Evolutionary conservation across 1,140 invertebrate species (phyloP), one percentile per base, ranked within the genome.

Genomic region (Musca vetustissima): DNA sequence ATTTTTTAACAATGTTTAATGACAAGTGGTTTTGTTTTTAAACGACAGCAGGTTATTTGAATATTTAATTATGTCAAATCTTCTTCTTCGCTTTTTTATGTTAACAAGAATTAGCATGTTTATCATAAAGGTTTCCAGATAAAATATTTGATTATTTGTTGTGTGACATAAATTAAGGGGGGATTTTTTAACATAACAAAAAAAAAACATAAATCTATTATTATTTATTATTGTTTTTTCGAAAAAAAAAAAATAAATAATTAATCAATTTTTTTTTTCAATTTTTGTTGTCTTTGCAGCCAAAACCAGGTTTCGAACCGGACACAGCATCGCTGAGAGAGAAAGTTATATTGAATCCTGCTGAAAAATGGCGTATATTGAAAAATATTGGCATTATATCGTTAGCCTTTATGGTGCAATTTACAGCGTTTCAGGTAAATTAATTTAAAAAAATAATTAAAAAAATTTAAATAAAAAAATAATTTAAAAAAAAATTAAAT

Each of bases 321-420:
- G 81, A 83, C 70, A 83, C 78, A 71, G 80, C 77, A 53, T 83
- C 81, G 69, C 74, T 83, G 69, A 74, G 81, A 77, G 89, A 91
- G 73, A 93, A 93, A 85, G 90, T 92, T 74, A 91, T 91, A 79
- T 79, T 93, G 68, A 89, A 90, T 43, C 86, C 88, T 50, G 88
- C 86, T 73, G 93, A 94, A 79, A 93, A 93, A 86, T 92, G 91
- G 89, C 85, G 93, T 71, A 96, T 96, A 76, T 83, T 94, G 70
- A 95, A 94, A 83, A 96, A 96, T 84, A 89, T 96, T 43, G 86
- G 90, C 24, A 89, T 93, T 50, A 91, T 97, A 7, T 95, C 93
- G 70, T 83, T 92, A 64, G 92, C 93, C 2, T 97, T 97, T 80
- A 93, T 96, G 88, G 92, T 96, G 67, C 92, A 97, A 75, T 97